Base-by-base conservation (phyloP, 2,888 invertebrate species). In the Eristalinus sepulchralis region DNA sequence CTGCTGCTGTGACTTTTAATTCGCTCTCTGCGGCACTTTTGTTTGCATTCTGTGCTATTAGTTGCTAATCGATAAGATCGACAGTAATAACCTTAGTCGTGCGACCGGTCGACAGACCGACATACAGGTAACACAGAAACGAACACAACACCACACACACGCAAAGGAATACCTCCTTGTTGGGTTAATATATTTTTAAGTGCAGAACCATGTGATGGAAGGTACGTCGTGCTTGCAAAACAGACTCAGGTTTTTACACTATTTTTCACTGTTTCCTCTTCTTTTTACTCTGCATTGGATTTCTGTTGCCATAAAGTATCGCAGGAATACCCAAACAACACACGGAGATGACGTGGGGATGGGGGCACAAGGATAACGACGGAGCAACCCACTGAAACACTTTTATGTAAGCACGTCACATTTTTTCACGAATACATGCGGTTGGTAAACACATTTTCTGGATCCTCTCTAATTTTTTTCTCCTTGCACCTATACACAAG, bases 401-500 rank as follows among this genome's bases (percentile, higher is more conserved):
- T 78, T 83, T 79, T 81, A 70, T 83, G 86, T 83, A 79, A 83
- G 83, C 82, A 79, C 78, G 83, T 83, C 75, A 86, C 86, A 79
- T 62, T 76, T 71, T 82, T 70, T 77, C 57, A 62, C 22, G 64
- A 63, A 53, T 36, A 70, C 82, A 82, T 78, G 77, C 78, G 85
- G 85, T 86, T 77, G 82, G 85, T 82, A 86, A 86, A 83, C 73
- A 86, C 86, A 83, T 83, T 82, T 86, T 83, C 78, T 78, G 73
- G 78, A 79, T 86, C 73, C 83, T 83, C 79, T 75, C 75, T 77
- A 33, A 53, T 17, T 33, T 24, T 36, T 20, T 62, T 39, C 20
- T 63, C 22, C 17, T 36, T 33, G 11, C 34, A 31, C 31, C 53
- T 47, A 17, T 47, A 17, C 17, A 47, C 4, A 8, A 3, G 47